Base-by-base conservation (phyloP, 2,113 vertebrate species). In the Tupaia tana region DNA sequence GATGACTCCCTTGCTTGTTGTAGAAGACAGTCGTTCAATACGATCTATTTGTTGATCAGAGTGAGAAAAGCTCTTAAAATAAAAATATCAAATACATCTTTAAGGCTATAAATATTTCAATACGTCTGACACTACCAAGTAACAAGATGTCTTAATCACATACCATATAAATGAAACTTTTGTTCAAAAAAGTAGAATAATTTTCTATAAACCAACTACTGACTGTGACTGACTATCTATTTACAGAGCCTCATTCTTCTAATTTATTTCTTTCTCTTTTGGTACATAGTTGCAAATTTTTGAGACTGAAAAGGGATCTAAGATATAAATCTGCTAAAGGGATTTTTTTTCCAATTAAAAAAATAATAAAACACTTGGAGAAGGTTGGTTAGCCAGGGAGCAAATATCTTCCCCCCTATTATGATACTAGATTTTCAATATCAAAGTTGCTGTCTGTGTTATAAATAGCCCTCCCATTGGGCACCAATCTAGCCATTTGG, bases 361-460 rank as follows among this genome's bases (percentile, higher is more conserved):
- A 43, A 43, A 27, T 78, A 20, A 86, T 22, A 77, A 43, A 90
- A 69, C 63, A 77, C 25, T 73, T 16, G 24, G n/a, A 66, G 56
- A 91, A 25, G 15, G 12, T 56, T 87, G 43, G 67, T 7, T 34
- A 54, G 58, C 22, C 58, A 63, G 52, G 3, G 27, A 89, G 34
- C 56, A 82, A 69, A 90, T 81, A 81, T 12, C 25, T 73, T 8
- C 31, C 25, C 63, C 8, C 0, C 29, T 75, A 9, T 83, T 59
- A 91, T 31, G 31, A 89, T 24, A 78, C 31, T n/a, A 70, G n/a
- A 63, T 80, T 82, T 90, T 94, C 56, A 79, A 34, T n/a, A 84
- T 52, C 67, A 83, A 22, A 74, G 81, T 89, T 77, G 31, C 80
- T 77, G 1, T 64, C 54, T 92, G 31, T 77, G 59, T 70, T 67